These are phyloP conservation scores for Drusus annulatus DNA, from an alignment of 1,140 invertebrate species.

Conservation along the genomic window DNA sequence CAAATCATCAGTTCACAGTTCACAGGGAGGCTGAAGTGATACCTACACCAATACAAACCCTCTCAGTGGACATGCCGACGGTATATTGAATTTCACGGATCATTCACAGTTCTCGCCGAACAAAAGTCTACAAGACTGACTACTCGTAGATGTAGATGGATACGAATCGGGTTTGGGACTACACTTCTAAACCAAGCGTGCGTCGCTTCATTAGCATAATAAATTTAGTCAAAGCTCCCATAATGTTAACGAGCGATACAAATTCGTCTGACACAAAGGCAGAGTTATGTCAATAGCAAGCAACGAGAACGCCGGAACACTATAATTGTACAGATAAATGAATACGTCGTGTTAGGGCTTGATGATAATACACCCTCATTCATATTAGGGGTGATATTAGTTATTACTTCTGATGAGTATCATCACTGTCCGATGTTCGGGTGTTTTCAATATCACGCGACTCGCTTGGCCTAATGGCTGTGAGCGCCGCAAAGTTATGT, in stretches of 20 bases:
- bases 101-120: conserved; percentile 41
- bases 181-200: conserved; percentile 20
- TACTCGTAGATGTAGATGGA: no score
- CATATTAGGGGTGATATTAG: no score
- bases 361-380: not conserved
- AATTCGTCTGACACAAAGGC: conserved; percentile 25
- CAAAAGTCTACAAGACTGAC: conserved; percentile 36
- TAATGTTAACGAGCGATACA: conserved; percentile 46
- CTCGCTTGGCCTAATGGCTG: no score
- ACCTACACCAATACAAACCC: no score
- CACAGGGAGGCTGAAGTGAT: no score
- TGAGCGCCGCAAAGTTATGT: no score
- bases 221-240: conserved; percentile 45
- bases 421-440: no score
- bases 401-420: no score
- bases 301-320: no score
- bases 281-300: not conserved
- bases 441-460: no score
- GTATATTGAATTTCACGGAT: conserved; percentile 53
- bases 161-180: not conserved
- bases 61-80: not conserved
- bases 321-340: no score
- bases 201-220: conserved; percentile 52
- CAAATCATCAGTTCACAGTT: no score
- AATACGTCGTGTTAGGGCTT: not conserved